These are phyloP conservation scores for Nyctereutes procyonoides DNA, from an alignment of 2,113 vertebrate genomes.

Conservation along the genomic window DNA sequence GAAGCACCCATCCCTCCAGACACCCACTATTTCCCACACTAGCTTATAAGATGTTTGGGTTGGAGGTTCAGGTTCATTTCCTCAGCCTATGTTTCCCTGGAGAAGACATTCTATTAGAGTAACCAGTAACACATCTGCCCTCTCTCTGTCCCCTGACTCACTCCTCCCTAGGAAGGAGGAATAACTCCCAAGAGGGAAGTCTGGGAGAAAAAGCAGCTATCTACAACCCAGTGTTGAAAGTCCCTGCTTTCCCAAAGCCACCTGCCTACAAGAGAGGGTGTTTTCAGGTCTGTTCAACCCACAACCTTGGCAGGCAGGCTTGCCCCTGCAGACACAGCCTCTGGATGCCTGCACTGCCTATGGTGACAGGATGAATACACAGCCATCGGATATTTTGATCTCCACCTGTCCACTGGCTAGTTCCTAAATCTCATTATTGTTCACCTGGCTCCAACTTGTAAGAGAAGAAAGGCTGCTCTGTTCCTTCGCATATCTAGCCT, in stretches of 20 bases:
- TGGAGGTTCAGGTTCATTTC: not conserved
- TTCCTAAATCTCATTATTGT: not conserved
- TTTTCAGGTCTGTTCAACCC: not conserved
- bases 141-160: not conserved
- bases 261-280: not conserved
- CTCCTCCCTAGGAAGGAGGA: not conserved
- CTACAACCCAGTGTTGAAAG: not conserved
- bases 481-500: not conserved
- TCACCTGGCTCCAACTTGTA: not conserved
- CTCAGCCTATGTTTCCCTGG: rapidly evolving
- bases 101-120: not conserved
- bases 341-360: not conserved
- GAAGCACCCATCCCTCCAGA: not conserved
- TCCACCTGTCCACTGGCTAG: not conserved
- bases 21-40: not conserved
- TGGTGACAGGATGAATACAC: rapidly evolving
- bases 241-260: not conserved
- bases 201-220: not conserved
- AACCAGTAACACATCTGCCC: not conserved
- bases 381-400: too few relatives aligned
- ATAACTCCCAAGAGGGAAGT: not conserved
- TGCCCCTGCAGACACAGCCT: not conserved
- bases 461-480: not conserved
- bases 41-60: not conserved
- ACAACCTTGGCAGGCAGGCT: not conserved